Evolutionary conservation across 1,140 invertebrate genomes (phyloP).

Genomic region (Eriocheir sinensis): DNA sequence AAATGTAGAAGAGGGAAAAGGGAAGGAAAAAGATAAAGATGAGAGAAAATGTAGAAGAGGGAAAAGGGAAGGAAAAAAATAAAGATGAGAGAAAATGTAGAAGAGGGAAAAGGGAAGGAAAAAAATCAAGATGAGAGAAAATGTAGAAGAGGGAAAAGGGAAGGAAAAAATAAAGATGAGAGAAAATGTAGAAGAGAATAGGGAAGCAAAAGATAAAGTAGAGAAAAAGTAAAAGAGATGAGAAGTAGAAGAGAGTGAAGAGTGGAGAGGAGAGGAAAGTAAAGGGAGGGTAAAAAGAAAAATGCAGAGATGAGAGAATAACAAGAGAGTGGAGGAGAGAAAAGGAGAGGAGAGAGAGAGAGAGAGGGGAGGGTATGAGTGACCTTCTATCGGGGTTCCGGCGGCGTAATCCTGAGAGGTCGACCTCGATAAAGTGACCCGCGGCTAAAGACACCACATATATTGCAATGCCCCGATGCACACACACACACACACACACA

Average conservation of each 20-base stretch:
- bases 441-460: neutral
- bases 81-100: neutral
- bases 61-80: slow-evolving; percentile 8
- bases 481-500: slow-evolving; percentile 3
- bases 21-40: neutral
- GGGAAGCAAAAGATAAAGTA: neutral
- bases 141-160: neutral
- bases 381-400: slow-evolving; percentile 3
- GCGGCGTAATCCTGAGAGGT: neutral
- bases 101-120: neutral
- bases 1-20: neutral
- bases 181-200: neutral
- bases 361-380: neutral
- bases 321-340: neutral
- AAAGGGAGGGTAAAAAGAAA: neutral
- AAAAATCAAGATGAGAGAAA: neutral
- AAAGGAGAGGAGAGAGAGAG: neutral
- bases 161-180: neutral
- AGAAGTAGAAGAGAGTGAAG: slow-evolving; percentile 22
- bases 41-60: slow-evolving; percentile 22
- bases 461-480: neutral
- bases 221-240: slow-evolving; percentile 10
- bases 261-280: neutral
- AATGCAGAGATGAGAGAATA: neutral
- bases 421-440: neutral